A percentile compares a stretch with the other conserved stretches of the same genome.
Evolutionary conservation across 1,140 invertebrate genomes (phyloP).

Genomic region (Diachasmimorpha longicaudata): DNA sequence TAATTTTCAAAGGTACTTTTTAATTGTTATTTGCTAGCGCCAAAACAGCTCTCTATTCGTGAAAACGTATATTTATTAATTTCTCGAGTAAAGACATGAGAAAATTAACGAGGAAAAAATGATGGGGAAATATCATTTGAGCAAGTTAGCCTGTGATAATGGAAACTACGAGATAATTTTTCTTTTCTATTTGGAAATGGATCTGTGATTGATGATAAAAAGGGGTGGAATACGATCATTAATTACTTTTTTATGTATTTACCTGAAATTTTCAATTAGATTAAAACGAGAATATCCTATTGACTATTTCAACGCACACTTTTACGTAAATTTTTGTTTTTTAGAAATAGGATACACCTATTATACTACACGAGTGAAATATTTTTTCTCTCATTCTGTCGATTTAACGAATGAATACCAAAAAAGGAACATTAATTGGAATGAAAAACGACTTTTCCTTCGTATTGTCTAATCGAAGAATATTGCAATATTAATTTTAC

Average conservation of each 20-base stretch:
- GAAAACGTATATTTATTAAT: neutral
- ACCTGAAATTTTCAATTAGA: neutral
- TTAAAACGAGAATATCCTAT: neutral
- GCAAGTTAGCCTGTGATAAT: constrained; percentile 18
- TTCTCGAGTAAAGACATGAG: constrained; percentile 4
- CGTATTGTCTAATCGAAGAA: neutral
- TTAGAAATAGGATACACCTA: neutral
- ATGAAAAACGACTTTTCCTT: neutral
- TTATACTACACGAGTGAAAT: constrained; percentile 15
- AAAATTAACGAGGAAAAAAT: constrained; percentile 3
- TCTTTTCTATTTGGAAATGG: constrained; percentile 2
- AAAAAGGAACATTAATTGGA: neutral
- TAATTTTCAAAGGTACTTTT: constrained; percentile 5
- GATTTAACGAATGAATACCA: neutral
- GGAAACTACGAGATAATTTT: constrained; percentile 4
- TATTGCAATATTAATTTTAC: constrained; percentile 2
- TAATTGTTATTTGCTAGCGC: constrained; percentile 18
- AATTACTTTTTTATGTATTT: neutral
- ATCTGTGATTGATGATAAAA: constrained; percentile 24
- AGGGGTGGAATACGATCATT: neutral
- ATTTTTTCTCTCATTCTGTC: neutral
- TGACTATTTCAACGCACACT: neutral
- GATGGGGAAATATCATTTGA: neutral
- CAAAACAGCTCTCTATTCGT: constrained; percentile 30
- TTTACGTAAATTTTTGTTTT: neutral